phyloP scores from a whole-genome alignment of 2,888 invertebrate genomes.

The Lagria hirta region DNA sequence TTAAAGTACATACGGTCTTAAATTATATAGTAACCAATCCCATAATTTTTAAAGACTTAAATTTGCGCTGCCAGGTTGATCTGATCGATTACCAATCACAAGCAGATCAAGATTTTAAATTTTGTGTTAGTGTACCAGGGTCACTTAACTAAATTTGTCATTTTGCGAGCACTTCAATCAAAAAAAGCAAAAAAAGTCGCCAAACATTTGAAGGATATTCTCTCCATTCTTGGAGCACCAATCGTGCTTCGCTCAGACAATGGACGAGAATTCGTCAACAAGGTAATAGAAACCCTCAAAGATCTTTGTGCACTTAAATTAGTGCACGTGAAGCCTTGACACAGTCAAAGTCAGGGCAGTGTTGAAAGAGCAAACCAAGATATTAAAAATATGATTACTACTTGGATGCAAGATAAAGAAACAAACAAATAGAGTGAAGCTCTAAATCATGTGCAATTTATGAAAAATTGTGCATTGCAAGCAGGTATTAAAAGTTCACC shows the following conservation, averaged over 20 bases:
- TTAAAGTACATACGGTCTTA: too few species aligned
- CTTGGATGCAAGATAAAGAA: conserved; percentile 47
- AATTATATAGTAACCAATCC: too few species aligned
- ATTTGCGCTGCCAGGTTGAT: neutral
- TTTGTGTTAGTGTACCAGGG: conserved; percentile 48
- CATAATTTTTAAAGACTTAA: neutral
- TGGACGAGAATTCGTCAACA: conserved; percentile 43
- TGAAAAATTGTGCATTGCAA: conserved; percentile 50
- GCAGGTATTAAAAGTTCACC: conserved; percentile 40
- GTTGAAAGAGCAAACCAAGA: conserved; percentile 47
- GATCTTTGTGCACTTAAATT: conserved; percentile 44
- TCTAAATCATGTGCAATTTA: conserved; percentile 47
- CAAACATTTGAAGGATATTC: conserved; percentile 43
- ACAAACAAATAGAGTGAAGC: conserved; percentile 49
- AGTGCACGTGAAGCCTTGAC: conserved; percentile 46
- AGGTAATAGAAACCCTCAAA: conserved; percentile 32
- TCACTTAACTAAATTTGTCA: conserved; percentile 47
- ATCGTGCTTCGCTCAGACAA: conserved; percentile 44
- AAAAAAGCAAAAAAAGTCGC: conserved; percentile 46
- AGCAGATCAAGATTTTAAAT: conserved; percentile 42
- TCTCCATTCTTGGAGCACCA: conserved; percentile 45
- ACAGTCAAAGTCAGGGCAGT: conserved; percentile 42
- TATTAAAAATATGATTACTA: conserved; percentile 43
- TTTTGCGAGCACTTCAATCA: conserved; percentile 40
- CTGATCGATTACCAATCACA: conserved; percentile 16